These are phyloP conservation scores for Brachyptera putata DNA, from an alignment of 2,888 invertebrate species.

Conservation along the genomic window DNA sequence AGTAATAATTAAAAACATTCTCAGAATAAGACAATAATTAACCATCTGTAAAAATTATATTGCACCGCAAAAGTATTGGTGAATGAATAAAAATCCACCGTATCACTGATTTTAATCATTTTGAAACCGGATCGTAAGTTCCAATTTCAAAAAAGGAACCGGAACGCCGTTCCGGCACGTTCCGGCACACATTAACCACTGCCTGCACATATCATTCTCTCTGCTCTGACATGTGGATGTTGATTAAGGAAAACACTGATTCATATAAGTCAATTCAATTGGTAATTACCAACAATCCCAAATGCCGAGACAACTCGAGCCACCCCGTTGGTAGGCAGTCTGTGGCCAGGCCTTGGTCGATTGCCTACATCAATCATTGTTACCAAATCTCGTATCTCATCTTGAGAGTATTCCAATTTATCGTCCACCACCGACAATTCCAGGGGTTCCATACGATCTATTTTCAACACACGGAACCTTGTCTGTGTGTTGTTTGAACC, in stretches of 20 bases:
- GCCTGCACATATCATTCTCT: too few relatives aligned
- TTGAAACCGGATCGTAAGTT: too few relatives aligned
- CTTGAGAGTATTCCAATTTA: slow-evolving; percentile 81
- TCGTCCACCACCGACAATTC: slow-evolving; percentile 83
- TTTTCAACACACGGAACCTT: slow-evolving; percentile 86
- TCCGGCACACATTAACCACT: too few relatives aligned
- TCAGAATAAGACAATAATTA: too few relatives aligned
- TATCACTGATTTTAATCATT: too few relatives aligned
- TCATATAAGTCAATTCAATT: neutral
- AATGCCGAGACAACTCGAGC: slow-evolving; percentile 84
- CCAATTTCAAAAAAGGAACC: too few relatives aligned
- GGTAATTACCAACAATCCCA: slow-evolving; percentile 78
- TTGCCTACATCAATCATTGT: slow-evolving; percentile 71
- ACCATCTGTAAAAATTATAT: too few relatives aligned
- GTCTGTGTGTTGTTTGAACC: slow-evolving; percentile 93
- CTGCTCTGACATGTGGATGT: too few relatives aligned
- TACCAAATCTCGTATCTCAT: slow-evolving; percentile 80
- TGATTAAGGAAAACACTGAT: neutral
- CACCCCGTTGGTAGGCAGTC: slow-evolving; percentile 52
- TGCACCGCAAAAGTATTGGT: too few relatives aligned
- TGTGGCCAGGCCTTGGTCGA: slow-evolving; percentile 53
- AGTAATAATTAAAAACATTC: too few relatives aligned
- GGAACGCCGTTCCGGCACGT: too few relatives aligned
- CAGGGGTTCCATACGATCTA: slow-evolving; percentile 82
- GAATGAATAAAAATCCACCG: too few relatives aligned